These are phyloP conservation scores for Gopherus evgoodei DNA, from an alignment of 2,113 vertebrate genomes.

Conservation along the genomic window DNA sequence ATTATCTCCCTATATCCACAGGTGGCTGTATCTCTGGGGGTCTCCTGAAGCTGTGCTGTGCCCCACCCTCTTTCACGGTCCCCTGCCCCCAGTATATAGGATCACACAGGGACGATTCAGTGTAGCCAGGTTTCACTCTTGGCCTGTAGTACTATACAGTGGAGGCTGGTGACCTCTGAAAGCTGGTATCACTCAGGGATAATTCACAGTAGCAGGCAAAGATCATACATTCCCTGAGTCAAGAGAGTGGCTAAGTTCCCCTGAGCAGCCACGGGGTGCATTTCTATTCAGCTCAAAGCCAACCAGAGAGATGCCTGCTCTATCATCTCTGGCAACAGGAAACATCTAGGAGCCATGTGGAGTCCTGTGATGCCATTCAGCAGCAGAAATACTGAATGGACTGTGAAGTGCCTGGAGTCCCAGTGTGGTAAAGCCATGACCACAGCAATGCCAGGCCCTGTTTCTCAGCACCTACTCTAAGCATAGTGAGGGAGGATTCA, in stretches of 20 bases:
- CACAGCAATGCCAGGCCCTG: background rate
- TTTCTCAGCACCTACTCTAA: background rate
- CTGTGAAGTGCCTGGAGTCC: background rate
- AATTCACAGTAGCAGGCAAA: background rate
- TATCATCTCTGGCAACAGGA: background rate
- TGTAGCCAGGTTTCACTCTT: background rate
- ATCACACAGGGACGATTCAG: background rate
- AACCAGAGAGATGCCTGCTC: background rate
- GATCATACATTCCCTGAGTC: rapidly evolving
- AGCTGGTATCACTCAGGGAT: background rate
- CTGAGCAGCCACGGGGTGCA: background rate
- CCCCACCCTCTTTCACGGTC: background rate
- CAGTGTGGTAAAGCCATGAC: background rate
- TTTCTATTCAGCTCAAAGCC: background rate
- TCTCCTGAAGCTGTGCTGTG: background rate
- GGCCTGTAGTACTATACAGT: background rate
- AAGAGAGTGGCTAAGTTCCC: background rate
- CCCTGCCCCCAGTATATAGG: background rate
- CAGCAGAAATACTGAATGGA: background rate
- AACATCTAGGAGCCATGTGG: background rate
- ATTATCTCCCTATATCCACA: background rate
- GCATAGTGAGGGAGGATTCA: background rate
- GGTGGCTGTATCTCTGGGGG: background rate
- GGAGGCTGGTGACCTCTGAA: background rate
- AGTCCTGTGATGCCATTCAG: background rate